These are phyloP conservation scores for Stomorhina lunata DNA, from an alignment of 2,888 invertebrate species.

Conservation along the genomic window DNA sequence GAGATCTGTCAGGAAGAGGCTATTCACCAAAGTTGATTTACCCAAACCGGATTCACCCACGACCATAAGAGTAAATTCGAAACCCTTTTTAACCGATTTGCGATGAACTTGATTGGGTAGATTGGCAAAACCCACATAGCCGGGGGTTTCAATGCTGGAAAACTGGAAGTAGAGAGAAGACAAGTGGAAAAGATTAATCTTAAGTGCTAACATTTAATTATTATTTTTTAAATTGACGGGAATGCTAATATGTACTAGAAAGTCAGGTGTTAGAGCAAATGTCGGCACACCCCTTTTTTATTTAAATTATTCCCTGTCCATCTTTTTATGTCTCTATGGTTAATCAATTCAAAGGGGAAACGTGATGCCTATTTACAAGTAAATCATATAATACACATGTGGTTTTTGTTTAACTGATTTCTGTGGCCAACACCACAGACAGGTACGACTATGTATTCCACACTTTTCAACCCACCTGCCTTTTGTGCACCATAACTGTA, in stretches of 20 bases:
- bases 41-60: conserved; percentile 95
- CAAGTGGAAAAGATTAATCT: conserved; percentile 10
- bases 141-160: conserved; percentile 90
- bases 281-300: conserved; percentile 26
- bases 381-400: conserved; percentile 48
- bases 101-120: conserved; percentile 97
- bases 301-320: background rate
- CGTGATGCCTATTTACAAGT: conserved; percentile 64
- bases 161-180: conserved; percentile 82
- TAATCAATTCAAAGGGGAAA: conserved; percentile 51
- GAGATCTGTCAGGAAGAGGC: conserved; percentile 95
- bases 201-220: background rate
- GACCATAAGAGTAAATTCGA: conserved; percentile 98
- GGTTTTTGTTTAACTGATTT: conserved; percentile 51
- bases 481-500: conserved; percentile 4
- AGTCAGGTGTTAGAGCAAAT: conserved; percentile 33
- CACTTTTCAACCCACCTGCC: background rate
- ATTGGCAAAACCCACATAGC: conserved; percentile 90
- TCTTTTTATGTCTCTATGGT: background rate
- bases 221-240: background rate
- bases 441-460: background rate
- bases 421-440: conserved; percentile 52
- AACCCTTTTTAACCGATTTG: conserved; percentile 98
- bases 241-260: conserved; percentile 11
- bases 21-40: conserved; percentile 97